Percentiles rank a stretch among this genome's conserved stretches.
Evolutionary conservation across 2,113 vertebrate genomes (phyloP).

Genomic region (Ranitomeya imitator): DNA sequence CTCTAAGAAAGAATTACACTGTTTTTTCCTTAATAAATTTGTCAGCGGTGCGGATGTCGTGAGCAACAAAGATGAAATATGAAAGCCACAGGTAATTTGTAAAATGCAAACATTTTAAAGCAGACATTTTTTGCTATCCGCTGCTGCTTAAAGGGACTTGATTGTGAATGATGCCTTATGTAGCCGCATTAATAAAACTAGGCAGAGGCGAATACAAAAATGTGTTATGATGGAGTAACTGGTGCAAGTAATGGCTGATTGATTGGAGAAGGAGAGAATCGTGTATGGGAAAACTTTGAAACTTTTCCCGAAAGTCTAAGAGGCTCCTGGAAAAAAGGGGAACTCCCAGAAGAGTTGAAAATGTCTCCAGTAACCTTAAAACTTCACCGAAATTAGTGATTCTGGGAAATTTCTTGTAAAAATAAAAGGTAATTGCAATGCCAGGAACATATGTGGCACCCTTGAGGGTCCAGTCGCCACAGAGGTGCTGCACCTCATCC

Average conservation of each 20-base stretch:
- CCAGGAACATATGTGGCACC: too few relatives aligned
- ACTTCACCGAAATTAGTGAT: too few relatives aligned
- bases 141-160: constrained; percentile 13
- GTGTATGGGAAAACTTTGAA: background rate
- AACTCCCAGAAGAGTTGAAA: too few relatives aligned
- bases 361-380: too few relatives aligned
- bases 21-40: constrained; percentile 21
- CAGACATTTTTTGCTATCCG: background rate
- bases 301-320: too few relatives aligned
- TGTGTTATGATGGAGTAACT: background rate
- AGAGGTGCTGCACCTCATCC: too few relatives aligned
- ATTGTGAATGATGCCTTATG: background rate
- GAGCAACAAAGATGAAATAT: constrained; percentile 24
- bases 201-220: background rate
- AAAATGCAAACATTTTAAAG: constrained; percentile 27
- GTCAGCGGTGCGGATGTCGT: background rate
- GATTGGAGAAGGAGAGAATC: background rate
- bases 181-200: background rate
- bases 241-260: background rate
- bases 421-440: too few relatives aligned
- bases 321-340: too few relatives aligned
- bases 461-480: too few relatives aligned
- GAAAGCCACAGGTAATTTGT: background rate
- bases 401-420: too few relatives aligned
- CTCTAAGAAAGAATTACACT: constrained; percentile 29